Base-by-base conservation (phyloP, 1,140 invertebrate species). In the Bemisia tabaci region DNA sequence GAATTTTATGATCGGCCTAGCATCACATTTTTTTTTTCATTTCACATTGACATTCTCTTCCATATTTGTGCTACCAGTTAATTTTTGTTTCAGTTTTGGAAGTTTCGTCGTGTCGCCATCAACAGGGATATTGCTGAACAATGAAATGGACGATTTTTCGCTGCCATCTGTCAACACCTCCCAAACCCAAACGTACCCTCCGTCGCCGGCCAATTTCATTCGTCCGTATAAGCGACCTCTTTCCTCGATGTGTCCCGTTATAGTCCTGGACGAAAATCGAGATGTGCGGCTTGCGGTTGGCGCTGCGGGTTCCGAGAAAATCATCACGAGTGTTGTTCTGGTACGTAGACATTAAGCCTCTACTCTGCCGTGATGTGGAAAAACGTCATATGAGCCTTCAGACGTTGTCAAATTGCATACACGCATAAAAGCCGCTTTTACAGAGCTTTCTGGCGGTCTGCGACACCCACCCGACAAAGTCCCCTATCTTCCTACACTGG, bases 131-230 rank as follows among this genome's bases (percentile, higher is more conserved):
- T 86, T 97, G 69, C 84, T 93, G 61, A 98, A 98, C 76, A 86
- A 97, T 75, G 86, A 95, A 78, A 97, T 98, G 95, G 92, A 97
- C 73, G 95, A 98, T 75, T 98, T 98, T 75, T 91, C 91, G 2
- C 83, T 87, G 0, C 91, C 92, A 0, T 83, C 87, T 65, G 84
- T 85, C n/a, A 84, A 83, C 0, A 95, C 92, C 73, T n/a, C n/a
- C n/a, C n/a, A n/a, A n/a, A n/a, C n/a, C n/a, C n/a, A n/a, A n/a
- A n/a, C n/a, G n/a, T 81, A 79, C 26, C 87, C 88, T 0, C 86
- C 90, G 1, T 92, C 90, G 0, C 84, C 84, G 1, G 82, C 83
- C 1, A 98, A 98, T 78, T 91, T 84, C 72, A 88, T 97, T 26
- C 70, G 70, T 11, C 84, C 87, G 1, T 85, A 87, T 1, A 93